These are phyloP conservation scores for Myrmecobius fasciatus DNA, from an alignment of 2,113 vertebrate species.

Conservation along the genomic window DNA sequence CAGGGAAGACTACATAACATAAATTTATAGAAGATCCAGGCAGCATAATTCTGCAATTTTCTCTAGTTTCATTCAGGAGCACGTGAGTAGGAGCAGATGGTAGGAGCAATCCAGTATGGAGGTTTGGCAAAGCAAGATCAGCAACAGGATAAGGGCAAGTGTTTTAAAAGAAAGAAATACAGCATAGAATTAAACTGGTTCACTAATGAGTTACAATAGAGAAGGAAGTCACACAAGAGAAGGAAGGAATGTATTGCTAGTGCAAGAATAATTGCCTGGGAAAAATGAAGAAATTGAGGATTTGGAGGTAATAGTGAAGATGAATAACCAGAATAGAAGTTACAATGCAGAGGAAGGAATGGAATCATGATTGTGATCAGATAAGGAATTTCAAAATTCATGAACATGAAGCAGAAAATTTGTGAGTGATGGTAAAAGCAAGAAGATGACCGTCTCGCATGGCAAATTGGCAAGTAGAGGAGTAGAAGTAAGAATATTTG, in stretches of 20 bases:
- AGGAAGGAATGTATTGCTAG: not conserved
- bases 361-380: not conserved
- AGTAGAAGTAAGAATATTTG: not conserved
- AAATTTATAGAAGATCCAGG: not conserved
- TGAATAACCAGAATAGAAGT: not conserved
- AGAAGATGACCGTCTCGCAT: not conserved
- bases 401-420: not conserved
- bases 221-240: not conserved
- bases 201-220: not conserved
- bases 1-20: not conserved
- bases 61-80: not conserved
- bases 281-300: not conserved
- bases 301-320: not conserved
- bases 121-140: not conserved
- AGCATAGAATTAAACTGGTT: not conserved
- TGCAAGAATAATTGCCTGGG: not conserved
- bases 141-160: not conserved
- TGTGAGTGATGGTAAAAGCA: not conserved
- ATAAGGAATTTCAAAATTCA: not conserved
- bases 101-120: not conserved
- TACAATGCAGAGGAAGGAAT: not conserved
- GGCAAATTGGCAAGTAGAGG: not conserved
- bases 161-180: not conserved
- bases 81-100: not conserved
- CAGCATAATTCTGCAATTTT: not conserved